Evolutionary conservation across 2,113 vertebrate species (phyloP), one percentile per base, ranked within the genome.

Genomic region (Chloropsis hardwickii): DNA sequence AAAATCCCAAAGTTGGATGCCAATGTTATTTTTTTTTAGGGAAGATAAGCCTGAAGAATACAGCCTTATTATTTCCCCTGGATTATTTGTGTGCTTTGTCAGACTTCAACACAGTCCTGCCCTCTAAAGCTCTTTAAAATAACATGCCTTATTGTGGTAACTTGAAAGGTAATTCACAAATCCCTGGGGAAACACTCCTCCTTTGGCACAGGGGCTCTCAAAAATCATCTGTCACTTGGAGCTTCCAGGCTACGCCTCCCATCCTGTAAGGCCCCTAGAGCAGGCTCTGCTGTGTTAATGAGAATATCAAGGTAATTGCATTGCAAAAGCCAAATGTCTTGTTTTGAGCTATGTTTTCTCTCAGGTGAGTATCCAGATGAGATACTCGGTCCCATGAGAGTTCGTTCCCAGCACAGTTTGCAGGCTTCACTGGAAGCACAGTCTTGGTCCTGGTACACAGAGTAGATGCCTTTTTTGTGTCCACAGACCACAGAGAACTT

Each of bases 281-380:
- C 92, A 86, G 90, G 67, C 92, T 82, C 9, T 15, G 45, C 40
- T 70, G 54, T 88, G 70, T 86, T 93, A 89, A 96, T 89, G 92
- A 92, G 35, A 83, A 16, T 77, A 88, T 74, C 27, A 51, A 78
- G 64, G 53, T 71, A 95, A 96, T 94, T 93, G 90, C 83, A 92
- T 87, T 47, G 6, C 82, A 66, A 91, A 87, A 92, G 86, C 88
- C 79, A 80, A 81, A 89, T 71, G 51, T 78, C 95, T 96, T 94
- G 87, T 96, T 98, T 81, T 45, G 94, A 95, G 92, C 92, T 84
- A 18, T 95, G 81, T 96, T 97, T 90, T 97, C 87, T 97, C 97
- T 91, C 90, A 97, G 95, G 87, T 93, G 93, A 78, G 17, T 88
- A 92, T 97, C 88, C 90, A 97, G 94, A 90, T 95, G 65, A 91